Base-by-base conservation (phyloP, 92 coral and sea anemone genomes). In the Siderastrea radians region DNA sequence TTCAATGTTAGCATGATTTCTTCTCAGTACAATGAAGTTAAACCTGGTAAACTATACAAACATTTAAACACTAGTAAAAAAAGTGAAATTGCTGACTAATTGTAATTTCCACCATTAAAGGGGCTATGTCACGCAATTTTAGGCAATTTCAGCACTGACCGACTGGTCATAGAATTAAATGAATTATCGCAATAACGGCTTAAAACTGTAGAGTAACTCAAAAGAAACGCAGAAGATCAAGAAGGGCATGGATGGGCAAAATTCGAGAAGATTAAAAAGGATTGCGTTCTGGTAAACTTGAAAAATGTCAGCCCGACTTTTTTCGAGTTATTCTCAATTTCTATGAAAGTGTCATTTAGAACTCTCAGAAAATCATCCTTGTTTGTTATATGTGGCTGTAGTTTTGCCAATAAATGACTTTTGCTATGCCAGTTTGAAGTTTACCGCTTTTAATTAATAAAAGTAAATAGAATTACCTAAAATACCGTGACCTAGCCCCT, bases 21-120 rank as follows among this genome's bases (percentile, higher is more conserved):
- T 80, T 12, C 15, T 2, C 52, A 49, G 75, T 87, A 80, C 62
- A 63, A 63, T 70, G 81, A 58, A 57, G 54, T 72, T 46, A 87
- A 87, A 61, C 91, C 91, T 50, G 91, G 81, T 14, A 79, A 87
- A 53, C 47, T 87, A 10, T 87, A 87, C 64, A 79, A 87, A 52
- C 51, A 57, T 19, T 62, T 61, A 50, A 61, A 78, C 15, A 45
- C 38, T 26, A 26, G 38, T 26, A 26, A 26, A 26, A 26, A 26
- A 26, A 26, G 38, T 26, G 38, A 26, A 26, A 26, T 26, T 26
- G 38, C 38, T 26, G 0, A 26, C 38, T 26, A 26, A 26, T 26
- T 26, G 0, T 26, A 26, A 26, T 61, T 61, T 13, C 3, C 66
- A 61, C 66, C 66, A 17, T 49, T 11, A 72, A 72, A 72, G 77